These are phyloP conservation scores for Synergus umbraculus DNA, from an alignment of 2,888 invertebrate genomes.

Conservation along the genomic window DNA sequence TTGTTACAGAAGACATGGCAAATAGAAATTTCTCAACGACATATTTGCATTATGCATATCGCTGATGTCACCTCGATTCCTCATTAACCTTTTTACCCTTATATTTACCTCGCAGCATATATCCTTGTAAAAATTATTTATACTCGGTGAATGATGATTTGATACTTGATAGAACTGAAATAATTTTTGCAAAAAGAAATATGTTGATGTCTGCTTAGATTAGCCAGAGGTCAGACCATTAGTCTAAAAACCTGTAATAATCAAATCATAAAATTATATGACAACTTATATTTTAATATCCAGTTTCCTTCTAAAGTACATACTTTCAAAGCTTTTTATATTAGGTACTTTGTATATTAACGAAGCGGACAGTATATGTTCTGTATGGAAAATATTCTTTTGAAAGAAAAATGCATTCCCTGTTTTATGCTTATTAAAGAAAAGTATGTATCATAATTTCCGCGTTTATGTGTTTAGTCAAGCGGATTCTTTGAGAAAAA, in stretches of 20 bases:
- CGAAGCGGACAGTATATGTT: neutral
- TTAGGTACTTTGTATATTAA: neutral
- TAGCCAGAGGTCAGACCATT: neutral
- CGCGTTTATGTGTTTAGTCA: constrained; percentile 15
- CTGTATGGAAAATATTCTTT: constrained; percentile 23
- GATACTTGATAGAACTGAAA: neutral
- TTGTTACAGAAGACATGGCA: constrained; percentile 47
- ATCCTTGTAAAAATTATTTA: too few species aligned
- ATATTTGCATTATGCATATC: constrained; percentile 70
- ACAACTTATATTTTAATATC: neutral
- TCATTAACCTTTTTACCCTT: constrained; percentile 68
- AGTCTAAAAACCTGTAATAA: neutral
- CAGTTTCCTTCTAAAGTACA: neutral
- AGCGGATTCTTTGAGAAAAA: constrained; percentile 1
- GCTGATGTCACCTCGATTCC: constrained; percentile 53
- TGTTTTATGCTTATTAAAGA: constrained; percentile 21
- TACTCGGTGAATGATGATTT: too few species aligned
- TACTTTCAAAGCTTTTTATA: constrained; percentile 1
- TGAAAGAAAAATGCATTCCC: constrained; percentile 20
- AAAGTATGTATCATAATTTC: constrained; percentile 13
- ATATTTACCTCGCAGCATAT: constrained; percentile 46
- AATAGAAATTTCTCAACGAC: constrained; percentile 66
- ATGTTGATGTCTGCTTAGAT: neutral
- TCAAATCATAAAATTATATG: neutral
- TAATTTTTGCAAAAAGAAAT: neutral